phyloP scores from a whole-genome alignment of 92 coral and sea anemone genomes.

The Zoanthus sociatus region DNA sequence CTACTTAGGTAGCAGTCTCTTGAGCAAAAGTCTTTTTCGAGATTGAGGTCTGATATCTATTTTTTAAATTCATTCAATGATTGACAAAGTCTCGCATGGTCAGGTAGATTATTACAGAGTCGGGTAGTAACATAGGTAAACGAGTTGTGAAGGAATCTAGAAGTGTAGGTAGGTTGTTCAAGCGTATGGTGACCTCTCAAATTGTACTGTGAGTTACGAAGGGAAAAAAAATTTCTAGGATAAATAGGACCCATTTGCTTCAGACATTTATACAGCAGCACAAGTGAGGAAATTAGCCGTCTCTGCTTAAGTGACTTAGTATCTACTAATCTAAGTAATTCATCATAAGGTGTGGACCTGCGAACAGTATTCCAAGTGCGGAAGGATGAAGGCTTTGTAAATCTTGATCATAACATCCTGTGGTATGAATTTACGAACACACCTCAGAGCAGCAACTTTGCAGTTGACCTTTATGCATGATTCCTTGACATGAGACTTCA shows the following conservation, averaged over 20 bases:
- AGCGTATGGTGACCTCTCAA: not conserved
- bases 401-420: no score
- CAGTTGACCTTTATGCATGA: not conserved
- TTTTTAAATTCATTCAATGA: not conserved
- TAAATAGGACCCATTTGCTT: not conserved
- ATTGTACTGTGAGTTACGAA: not conserved
- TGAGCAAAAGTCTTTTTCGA: not conserved
- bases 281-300: not conserved
- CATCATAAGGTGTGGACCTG: constrained; percentile 24
- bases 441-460: no score
- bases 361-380: no score
- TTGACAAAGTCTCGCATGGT: no score
- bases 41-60: not conserved
- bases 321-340: not conserved
- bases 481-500: not conserved
- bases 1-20: no score
- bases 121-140: not conserved
- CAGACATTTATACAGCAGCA: no score
- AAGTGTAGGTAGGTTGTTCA: not conserved
- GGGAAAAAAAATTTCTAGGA: not conserved
- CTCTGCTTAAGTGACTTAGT: constrained; percentile 25
- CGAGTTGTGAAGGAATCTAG: no score
- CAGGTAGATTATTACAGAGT: not conserved
- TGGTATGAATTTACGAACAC: no score
- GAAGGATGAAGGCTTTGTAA: no score